Conservation (phyloP, 2,797 vertebrate genomes). For the Gallirallus australis region DNA sequence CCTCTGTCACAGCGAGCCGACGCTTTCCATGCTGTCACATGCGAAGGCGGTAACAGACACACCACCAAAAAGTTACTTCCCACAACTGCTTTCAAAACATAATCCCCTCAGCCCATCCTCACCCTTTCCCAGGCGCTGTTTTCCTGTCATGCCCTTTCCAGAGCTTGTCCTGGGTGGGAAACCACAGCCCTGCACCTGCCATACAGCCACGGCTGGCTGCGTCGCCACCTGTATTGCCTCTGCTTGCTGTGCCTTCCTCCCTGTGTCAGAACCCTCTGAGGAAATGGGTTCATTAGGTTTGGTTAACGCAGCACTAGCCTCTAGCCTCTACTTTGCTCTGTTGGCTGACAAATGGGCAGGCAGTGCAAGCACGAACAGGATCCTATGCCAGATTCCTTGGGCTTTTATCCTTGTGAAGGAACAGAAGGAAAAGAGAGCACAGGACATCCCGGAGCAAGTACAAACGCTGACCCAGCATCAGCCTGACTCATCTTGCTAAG, state of each 20-base stretch:
- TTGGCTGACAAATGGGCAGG: neutral
- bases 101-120: neutral
- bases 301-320: neutral
- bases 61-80: neutral
- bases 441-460: neutral
- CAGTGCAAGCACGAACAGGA: neutral
- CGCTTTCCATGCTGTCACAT: neutral
- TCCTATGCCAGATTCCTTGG: neutral
- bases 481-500: neutral
- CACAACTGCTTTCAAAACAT: neutral
- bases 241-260: neutral
- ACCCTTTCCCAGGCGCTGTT: neutral
- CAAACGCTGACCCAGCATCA: neutral
- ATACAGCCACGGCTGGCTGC: neutral
- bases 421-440: neutral
- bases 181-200: neutral
- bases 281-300: neutral
- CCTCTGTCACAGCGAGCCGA: neutral
- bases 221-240: rapidly evolving
- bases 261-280: neutral
- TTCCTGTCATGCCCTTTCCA: neutral
- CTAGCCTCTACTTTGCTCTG: neutral
- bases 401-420: neutral
- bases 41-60: neutral
- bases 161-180: neutral